Percentiles rank a stretch among this genome's conserved stretches.
Conservation (phyloP, 2,888 invertebrate species). For the Leistus spinibarbis region DNA sequence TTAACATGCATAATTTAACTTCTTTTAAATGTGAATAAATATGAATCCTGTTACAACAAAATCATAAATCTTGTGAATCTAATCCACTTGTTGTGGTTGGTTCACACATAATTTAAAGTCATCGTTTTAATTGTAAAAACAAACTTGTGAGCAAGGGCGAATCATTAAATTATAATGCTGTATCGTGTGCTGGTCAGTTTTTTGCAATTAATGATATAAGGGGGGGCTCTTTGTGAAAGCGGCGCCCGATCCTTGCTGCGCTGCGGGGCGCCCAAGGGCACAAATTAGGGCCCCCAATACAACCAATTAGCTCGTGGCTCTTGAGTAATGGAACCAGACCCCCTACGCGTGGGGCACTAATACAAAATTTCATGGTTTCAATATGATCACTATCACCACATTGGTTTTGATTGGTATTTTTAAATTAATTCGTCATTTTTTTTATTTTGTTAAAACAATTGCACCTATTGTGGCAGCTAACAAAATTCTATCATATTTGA, state of each 20-base stretch:
- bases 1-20: too few species aligned
- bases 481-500: too few species aligned
- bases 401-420: neutral
- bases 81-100: neutral
- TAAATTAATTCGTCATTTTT: neutral
- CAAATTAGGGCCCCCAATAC: conserved; percentile 24
- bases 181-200: conserved; percentile 3
- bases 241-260: neutral
- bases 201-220: conserved; percentile 10
- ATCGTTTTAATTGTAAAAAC: conserved; percentile 12
- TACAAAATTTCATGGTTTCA: neutral
- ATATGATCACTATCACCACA: neutral
- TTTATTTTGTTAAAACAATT: neutral
- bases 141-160: conserved; percentile 3
- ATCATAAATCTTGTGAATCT: neutral
- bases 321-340: conserved; percentile 28
- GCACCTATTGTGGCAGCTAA: too few species aligned
- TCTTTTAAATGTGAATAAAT: too few species aligned
- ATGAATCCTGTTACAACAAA: neutral
- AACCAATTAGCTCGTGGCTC: conserved; percentile 31
- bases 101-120: conserved; percentile 20
- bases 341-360: conserved; percentile 7
- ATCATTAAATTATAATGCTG: conserved; percentile 4
- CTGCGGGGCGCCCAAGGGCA: conserved; percentile 22
- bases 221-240: neutral